Evolutionary conservation across 1,140 invertebrate genomes (phyloP).

Genomic region (Pemphigus obesinymphae): DNA sequence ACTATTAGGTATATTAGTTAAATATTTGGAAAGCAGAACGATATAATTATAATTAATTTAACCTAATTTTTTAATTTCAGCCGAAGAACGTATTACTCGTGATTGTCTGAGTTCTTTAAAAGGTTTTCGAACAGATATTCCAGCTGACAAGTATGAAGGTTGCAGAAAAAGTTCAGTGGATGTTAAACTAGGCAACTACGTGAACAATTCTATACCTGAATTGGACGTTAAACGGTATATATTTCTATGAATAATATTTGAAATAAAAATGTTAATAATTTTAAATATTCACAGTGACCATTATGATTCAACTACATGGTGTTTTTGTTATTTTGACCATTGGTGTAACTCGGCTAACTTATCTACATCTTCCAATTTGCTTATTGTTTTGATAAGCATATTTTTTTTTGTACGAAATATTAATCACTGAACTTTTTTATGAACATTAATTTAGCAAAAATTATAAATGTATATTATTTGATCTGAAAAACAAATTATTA

Average conservation of each 20-base stretch:
- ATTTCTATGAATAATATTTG: conserved; percentile 7
- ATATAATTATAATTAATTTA: background rate
- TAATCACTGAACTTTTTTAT: background rate
- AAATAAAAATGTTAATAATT: background rate
- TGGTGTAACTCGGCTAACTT: conserved; percentile 64
- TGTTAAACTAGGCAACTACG: conserved; percentile 75
- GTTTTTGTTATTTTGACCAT: conserved; percentile 87
- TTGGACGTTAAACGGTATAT: conserved; percentile 72
- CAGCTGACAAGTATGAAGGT: conserved; percentile 87
- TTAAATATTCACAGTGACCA: conserved; percentile 61
- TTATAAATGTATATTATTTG: background rate
- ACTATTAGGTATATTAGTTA: no score
- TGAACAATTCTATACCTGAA: conserved; percentile 80
- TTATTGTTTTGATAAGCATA: conserved; percentile 34
- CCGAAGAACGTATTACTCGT: conserved; percentile 72
- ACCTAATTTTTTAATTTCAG: conserved; percentile 58
- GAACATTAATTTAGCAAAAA: background rate
- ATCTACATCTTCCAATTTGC: conserved; percentile 39
- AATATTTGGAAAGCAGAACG: no score
- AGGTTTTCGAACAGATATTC: conserved; percentile 75
- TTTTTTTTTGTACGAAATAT: conserved; percentile 25
- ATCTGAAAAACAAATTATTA: background rate
- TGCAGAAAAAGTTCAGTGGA: conserved; percentile 75
- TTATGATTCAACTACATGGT: conserved; percentile 79
- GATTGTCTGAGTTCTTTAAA: conserved; percentile 77